Conservation (phyloP, 2,113 vertebrate genomes). For the Thinocorus orbignyianus region DNA sequence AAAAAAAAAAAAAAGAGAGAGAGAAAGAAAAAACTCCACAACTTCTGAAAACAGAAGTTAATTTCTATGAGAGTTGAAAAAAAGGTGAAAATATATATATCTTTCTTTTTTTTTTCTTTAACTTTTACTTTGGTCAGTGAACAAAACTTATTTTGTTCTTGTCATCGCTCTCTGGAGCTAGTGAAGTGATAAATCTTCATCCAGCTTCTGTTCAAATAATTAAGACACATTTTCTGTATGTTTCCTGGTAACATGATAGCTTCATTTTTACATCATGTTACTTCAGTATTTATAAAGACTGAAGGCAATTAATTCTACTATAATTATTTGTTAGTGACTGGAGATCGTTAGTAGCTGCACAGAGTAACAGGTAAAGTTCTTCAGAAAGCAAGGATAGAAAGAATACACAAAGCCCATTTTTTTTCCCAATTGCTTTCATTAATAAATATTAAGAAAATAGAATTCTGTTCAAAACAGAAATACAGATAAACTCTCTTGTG, state of each 20-base stretch:
- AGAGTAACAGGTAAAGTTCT: not conserved
- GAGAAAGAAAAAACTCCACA: too few relatives aligned
- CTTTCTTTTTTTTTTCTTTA: too few relatives aligned
- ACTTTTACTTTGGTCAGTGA: not conserved
- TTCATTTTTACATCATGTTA: not conserved
- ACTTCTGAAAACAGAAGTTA: not conserved
- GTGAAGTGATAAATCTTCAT: not conserved
- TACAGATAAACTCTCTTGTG: not conserved
- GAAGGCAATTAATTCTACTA: not conserved
- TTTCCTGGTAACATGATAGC: not conserved
- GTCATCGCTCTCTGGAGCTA: not conserved
- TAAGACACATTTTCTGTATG: not conserved
- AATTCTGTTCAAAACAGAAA: not conserved
- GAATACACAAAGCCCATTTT: not conserved
- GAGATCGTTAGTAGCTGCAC: not conserved
- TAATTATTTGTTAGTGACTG: not conserved
- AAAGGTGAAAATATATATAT: not conserved
- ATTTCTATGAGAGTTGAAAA: not conserved
- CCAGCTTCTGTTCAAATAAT: conserved; percentile 4
- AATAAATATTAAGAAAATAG: not conserved
- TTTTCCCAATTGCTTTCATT: not conserved
- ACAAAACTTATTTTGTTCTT: not conserved
- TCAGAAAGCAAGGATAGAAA: not conserved
- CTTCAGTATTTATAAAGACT: not conserved
- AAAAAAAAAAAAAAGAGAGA: too few relatives aligned